A percentile compares a stretch with the other conserved stretches of the same genome.
Evolutionary conservation across 2,113 vertebrate genomes (phyloP).

Genomic region (Erythrocercus mccallii): DNA sequence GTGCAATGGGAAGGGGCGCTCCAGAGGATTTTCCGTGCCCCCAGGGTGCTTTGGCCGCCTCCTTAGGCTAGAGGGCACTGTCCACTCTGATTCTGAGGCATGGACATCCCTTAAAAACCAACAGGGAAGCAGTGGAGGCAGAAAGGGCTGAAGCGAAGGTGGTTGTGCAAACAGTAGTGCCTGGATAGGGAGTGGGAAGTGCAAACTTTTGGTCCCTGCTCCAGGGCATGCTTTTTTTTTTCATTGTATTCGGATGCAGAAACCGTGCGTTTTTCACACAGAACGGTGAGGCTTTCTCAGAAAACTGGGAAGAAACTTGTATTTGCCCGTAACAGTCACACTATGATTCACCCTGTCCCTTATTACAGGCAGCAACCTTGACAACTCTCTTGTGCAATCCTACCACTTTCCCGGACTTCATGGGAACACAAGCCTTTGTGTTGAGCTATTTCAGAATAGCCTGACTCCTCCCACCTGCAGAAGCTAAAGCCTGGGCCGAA

Average conservation of each 20-base stretch:
- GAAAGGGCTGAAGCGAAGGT: not conserved
- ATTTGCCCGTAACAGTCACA: not conserved
- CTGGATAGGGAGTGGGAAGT: not conserved
- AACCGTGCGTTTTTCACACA: not conserved
- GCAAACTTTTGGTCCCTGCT: not conserved
- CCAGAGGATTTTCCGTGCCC: not conserved
- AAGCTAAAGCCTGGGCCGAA: not conserved
- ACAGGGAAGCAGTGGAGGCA: not conserved
- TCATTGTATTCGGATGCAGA: not conserved
- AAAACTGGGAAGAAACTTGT: not conserved
- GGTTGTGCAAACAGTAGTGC: not conserved
- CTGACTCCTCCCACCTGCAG: not conserved
- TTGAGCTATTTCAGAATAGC: not conserved
- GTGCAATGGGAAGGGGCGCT: not conserved
- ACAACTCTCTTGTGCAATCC: slow-evolving; percentile 14
- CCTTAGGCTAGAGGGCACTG: slow-evolving; percentile 48
- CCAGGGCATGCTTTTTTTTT: not conserved
- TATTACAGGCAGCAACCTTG: slow-evolving; percentile 28
- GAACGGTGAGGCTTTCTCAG: not conserved
- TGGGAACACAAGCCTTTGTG: not conserved
- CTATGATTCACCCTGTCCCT: slow-evolving; percentile 19
- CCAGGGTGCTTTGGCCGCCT: not conserved
- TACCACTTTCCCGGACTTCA: not conserved
- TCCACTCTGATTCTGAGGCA: not conserved
- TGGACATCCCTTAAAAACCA: not conserved